Evolutionary conservation across 2,113 vertebrate genomes (phyloP).

Genomic region (Climacteris rufus): DNA sequence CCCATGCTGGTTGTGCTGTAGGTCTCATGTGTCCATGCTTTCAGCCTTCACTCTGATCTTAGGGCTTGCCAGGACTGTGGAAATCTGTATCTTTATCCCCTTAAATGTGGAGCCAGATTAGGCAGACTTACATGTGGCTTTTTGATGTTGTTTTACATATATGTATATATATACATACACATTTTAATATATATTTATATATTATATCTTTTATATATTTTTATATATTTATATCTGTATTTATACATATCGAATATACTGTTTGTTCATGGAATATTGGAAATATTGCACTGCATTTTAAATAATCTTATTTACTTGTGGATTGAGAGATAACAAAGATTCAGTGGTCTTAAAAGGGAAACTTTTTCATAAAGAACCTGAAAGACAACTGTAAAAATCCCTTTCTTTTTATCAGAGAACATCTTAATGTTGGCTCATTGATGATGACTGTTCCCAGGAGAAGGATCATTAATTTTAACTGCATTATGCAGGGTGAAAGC

Average conservation of each 20-base stretch:
- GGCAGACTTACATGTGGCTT: accelerated
- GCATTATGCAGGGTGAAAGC: neutral
- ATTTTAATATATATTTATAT: too few species aligned
- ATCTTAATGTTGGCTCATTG: neutral
- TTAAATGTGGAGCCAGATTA: neutral
- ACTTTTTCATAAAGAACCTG: neutral
- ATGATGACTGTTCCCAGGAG: neutral
- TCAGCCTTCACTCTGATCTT: neutral
- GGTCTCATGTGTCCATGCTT: neutral
- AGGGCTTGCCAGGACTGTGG: neutral
- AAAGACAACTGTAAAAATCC: neutral
- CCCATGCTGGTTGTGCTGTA: neutral
- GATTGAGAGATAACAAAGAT: neutral
- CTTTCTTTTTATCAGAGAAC: neutral
- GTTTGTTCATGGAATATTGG: neutral
- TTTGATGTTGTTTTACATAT: too few species aligned
- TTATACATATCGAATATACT: neutral
- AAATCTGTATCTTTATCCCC: accelerated
- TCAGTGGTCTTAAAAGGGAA: neutral
- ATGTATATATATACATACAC: too few species aligned
- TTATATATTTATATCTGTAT: too few species aligned
- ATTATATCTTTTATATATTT: too few species aligned
- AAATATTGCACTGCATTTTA: neutral
- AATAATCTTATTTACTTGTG: neutral
- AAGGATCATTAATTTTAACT: neutral